Evolutionary conservation across 2,797 vertebrate genomes (phyloP).

Genomic region (Acomys russatus): DNA sequence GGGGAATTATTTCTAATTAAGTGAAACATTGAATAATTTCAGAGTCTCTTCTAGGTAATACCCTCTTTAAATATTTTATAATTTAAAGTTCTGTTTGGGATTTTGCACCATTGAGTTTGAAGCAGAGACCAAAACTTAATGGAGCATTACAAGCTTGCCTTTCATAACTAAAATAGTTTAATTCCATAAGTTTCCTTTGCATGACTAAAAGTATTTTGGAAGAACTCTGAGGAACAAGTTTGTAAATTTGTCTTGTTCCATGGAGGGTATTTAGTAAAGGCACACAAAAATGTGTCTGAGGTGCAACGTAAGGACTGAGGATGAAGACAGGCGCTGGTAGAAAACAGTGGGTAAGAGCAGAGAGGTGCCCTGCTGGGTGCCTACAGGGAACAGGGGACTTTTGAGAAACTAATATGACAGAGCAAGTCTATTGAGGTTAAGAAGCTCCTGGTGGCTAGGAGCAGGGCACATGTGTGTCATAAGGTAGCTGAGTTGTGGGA

Average conservation of each 20-base stretch:
- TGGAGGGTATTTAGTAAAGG: background rate
- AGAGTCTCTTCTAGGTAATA: background rate
- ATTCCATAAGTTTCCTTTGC: background rate
- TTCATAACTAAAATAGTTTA: conserved; percentile 4
- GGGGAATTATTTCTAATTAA: background rate
- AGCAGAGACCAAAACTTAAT: background rate
- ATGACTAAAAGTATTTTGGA: background rate
- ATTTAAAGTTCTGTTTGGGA: background rate
- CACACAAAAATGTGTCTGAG: background rate
- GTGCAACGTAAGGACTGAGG: background rate
- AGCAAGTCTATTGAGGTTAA: background rate
- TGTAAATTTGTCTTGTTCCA: background rate
- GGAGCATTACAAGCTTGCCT: background rate
- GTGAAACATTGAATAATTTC: conserved; percentile 1
- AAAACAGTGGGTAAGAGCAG: background rate
- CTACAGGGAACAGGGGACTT: background rate
- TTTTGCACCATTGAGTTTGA: background rate
- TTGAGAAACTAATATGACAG: background rate
- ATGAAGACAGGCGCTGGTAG: background rate
- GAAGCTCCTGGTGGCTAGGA: background rate
- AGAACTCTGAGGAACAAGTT: background rate
- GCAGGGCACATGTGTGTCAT: background rate
- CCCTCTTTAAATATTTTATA: conserved; percentile 31
- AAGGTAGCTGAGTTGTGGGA: background rate
- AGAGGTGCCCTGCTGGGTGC: too few relatives aligned